These are phyloP conservation scores for Toxotes jaculatrix DNA, from an alignment of 2,113 vertebrate species.

Conservation along the genomic window DNA sequence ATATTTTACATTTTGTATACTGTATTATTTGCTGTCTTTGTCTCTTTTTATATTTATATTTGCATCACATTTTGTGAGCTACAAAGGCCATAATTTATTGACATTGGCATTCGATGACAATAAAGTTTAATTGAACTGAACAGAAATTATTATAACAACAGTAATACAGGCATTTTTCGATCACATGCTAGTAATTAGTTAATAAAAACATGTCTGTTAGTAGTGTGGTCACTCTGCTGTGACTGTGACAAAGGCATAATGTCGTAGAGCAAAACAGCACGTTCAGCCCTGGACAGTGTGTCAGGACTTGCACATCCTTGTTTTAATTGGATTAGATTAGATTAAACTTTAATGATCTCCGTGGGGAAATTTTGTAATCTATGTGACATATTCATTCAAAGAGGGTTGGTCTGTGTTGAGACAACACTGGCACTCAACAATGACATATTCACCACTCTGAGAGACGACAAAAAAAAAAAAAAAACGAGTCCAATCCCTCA, in stretches of 20 bases:
- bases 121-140: not conserved
- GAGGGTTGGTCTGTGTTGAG: slow-evolving; percentile 27
- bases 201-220: not conserved
- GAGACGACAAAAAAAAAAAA: slow-evolving; percentile 2
- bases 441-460: slow-evolving; percentile 50
- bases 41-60: not conserved
- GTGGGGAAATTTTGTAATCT: slow-evolving; percentile 64
- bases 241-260: not conserved
- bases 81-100: not conserved
- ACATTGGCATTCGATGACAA: not conserved
- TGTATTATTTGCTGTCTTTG: not conserved
- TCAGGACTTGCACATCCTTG: slow-evolving; percentile 59
- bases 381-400: slow-evolving; percentile 69
- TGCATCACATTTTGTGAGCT: not conserved
- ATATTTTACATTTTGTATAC: not conserved
- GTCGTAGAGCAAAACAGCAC: slow-evolving; percentile 18
- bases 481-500: slow-evolving; percentile 35
- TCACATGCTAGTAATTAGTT: not conserved
- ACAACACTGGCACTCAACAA: slow-evolving; percentile 38
- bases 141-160: not conserved
- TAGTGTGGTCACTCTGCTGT: too few species aligned
- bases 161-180: not conserved
- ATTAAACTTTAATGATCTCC: slow-evolving; percentile 80
- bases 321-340: slow-evolving; percentile 76
- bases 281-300: slow-evolving; percentile 49